phyloP scores from a whole-genome alignment of 2,797 vertebrate genomes.

The Rhinoraja longicauda region DNA sequence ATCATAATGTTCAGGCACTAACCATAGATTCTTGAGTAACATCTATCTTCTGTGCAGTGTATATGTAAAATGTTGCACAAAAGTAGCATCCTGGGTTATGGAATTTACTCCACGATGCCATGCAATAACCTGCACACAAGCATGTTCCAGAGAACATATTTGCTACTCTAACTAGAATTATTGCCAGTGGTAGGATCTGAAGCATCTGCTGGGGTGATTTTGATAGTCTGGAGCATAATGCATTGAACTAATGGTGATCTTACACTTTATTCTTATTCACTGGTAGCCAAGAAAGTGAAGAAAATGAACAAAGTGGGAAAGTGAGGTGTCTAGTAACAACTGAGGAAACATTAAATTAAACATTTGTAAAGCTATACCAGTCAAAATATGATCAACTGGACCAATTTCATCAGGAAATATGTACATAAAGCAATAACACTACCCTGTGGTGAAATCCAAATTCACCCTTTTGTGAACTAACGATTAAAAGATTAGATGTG shows the following conservation, averaged over 20 bases:
- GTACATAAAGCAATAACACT: background rate
- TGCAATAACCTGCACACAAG: background rate
- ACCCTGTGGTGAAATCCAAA: background rate
- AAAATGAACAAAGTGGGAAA: background rate
- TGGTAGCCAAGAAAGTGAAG: background rate
- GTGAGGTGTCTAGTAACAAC: background rate
- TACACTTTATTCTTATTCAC: background rate
- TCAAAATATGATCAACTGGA: background rate
- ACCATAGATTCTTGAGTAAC: background rate
- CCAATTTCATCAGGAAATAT: background rate
- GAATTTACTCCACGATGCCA: background rate
- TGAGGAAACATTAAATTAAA: background rate
- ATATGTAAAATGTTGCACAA: background rate
- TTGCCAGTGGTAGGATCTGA: background rate
- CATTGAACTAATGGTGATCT: too few relatives aligned
- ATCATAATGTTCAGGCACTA: background rate
- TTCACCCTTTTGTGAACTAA: background rate
- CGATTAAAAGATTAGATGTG: background rate
- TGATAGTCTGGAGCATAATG: background rate
- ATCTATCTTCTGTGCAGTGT: background rate
- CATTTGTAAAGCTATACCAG: background rate
- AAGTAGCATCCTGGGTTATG: background rate
- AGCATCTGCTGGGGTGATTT: background rate
- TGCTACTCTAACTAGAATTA: background rate
- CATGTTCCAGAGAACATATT: background rate